A percentile compares a stretch with the other conserved stretches of the same genome.
phyloP scores from a whole-genome alignment of 2,113 vertebrate genomes.

The Triplophysa siluroides region DNA sequence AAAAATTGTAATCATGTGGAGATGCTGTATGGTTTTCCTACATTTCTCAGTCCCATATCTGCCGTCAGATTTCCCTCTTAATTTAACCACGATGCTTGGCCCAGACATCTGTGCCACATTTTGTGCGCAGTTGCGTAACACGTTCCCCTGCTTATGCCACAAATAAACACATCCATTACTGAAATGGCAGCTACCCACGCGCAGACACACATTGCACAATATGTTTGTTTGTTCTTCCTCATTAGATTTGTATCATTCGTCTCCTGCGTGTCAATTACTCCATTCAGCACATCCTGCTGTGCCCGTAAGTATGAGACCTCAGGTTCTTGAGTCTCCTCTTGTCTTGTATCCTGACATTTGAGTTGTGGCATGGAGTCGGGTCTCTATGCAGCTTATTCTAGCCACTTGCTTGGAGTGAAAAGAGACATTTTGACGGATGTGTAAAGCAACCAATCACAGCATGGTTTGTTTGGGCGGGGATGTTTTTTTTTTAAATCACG shows the following conservation, averaged over 20 bases:
- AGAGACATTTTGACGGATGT: too few relatives aligned
- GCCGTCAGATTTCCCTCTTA: conserved; percentile 17
- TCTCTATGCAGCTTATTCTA: too few relatives aligned
- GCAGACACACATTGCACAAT: conserved; percentile 39
- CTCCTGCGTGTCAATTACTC: conserved; percentile 27
- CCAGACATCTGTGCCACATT: conserved; percentile 47
- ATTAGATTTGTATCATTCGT: conserved; percentile 33
- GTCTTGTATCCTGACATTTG: too few relatives aligned
- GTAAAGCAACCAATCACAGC: too few relatives aligned
- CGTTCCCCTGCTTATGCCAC: conserved; percentile 62
- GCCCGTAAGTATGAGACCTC: conserved; percentile 19
- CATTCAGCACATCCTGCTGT: conserved; percentile 50
- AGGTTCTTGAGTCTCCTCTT: neutral
- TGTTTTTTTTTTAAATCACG: too few relatives aligned
- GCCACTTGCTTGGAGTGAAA: too few relatives aligned
- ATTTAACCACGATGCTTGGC: conserved; percentile 25
- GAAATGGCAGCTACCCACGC: conserved; percentile 52
- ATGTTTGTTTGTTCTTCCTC: conserved; percentile 43
- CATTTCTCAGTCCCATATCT: conserved; percentile 13
- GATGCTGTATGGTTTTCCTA: neutral
- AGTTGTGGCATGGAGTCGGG: too few relatives aligned
- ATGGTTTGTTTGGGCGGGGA: too few relatives aligned
- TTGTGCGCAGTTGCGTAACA: conserved; percentile 55
- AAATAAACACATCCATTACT: conserved; percentile 67
- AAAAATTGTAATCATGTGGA: conserved; percentile 2